These are phyloP conservation scores for Venustoraphidia nigricollis DNA, from an alignment of 2,888 invertebrate species.

Conservation along the genomic window DNA sequence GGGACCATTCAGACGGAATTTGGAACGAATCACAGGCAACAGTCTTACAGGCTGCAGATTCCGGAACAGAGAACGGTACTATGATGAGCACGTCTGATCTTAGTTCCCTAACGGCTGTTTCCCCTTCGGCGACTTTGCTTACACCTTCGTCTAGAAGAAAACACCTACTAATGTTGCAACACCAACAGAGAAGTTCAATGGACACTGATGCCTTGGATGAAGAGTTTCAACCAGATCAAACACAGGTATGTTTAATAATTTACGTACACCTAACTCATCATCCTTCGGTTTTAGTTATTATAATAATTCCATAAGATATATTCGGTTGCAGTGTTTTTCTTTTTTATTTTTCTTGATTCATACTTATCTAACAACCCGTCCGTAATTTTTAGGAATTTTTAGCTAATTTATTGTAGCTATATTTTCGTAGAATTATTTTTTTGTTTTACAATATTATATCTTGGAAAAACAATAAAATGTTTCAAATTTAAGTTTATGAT, in stretches of 20 bases:
- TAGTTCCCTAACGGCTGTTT: slow-evolving; percentile 30
- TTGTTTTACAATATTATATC: too few relatives aligned
- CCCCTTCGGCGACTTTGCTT: slow-evolving; percentile 41
- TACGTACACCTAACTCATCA: too few relatives aligned
- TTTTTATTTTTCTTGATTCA: too few relatives aligned
- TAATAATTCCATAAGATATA: too few relatives aligned
- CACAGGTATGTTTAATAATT: slow-evolving; percentile 27
- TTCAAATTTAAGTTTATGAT: too few relatives aligned
- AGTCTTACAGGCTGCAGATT: slow-evolving; percentile 57
- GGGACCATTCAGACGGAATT: slow-evolving; percentile 74
- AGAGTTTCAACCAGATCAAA: slow-evolving; percentile 47
- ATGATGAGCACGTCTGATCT: slow-evolving; percentile 34
- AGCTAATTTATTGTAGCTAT: too few relatives aligned
- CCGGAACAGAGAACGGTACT: slow-evolving; percentile 47
- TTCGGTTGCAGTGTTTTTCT: too few relatives aligned
- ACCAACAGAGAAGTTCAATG: slow-evolving; percentile 73
- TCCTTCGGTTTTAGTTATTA: too few relatives aligned
- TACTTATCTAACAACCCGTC: too few relatives aligned
- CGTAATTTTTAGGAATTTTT: too few relatives aligned
- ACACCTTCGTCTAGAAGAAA: slow-evolving; percentile 69
- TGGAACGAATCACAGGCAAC: slow-evolving; percentile 86
- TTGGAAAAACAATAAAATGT: too few relatives aligned
- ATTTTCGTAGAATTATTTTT: too few relatives aligned
- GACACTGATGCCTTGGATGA: slow-evolving; percentile 71
- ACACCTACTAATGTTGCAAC: slow-evolving; percentile 60